Base-by-base conservation (phyloP, 2,113 vertebrate genomes). In the Physeter macrocephalus region DNA sequence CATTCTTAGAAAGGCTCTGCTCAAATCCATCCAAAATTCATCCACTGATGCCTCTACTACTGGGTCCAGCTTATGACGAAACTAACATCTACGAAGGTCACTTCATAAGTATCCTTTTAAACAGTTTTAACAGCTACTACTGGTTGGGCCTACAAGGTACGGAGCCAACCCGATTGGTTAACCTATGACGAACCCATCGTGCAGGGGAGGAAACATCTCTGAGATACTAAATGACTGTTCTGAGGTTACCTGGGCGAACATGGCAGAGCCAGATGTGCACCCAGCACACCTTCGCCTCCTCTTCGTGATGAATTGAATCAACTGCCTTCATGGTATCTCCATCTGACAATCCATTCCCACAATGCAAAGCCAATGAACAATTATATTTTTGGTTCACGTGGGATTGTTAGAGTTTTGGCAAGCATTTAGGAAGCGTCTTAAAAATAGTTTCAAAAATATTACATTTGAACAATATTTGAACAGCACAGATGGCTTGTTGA, bases 1-100 rank as follows among this genome's bases (percentile, higher is more conserved):
- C n/a, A 49, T 94, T 97, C 96, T 96, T 89, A 54, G 90, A 96
- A 94, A 93, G 85, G 84, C 36, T 49, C 31, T 64, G 54, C 75
- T 77, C 75, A 54, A 15, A 96, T 25, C 20, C 72, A 31, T 36
- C 90, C 83, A 17, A 41, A 66, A 34, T 3, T 4, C 61, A 75
- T 34, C 57, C 39, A 25, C 29, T 1, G 52, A 85, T 61, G 34
- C 57, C 29, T 39, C 52, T 41, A 6, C 25, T 7, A 15, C 2
- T 4, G 21, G 78, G 62, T 69, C n/a, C 14, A 20, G 39, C 39
- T 61, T n/a, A 31, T 0, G 8, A 43, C 57, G 21, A 90, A 74
- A 15, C 7, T 1, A 86, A 54, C 66, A 52, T 27, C 6, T 1
- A 5, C 15, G 5, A 71, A 41, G 46, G 46, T 4, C 29, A 1